Percentiles rank a stretch among this genome's conserved stretches.
Evolutionary conservation across 2,888 invertebrate genomes (phyloP).

Genomic region (Anarsia innoxiella): DNA sequence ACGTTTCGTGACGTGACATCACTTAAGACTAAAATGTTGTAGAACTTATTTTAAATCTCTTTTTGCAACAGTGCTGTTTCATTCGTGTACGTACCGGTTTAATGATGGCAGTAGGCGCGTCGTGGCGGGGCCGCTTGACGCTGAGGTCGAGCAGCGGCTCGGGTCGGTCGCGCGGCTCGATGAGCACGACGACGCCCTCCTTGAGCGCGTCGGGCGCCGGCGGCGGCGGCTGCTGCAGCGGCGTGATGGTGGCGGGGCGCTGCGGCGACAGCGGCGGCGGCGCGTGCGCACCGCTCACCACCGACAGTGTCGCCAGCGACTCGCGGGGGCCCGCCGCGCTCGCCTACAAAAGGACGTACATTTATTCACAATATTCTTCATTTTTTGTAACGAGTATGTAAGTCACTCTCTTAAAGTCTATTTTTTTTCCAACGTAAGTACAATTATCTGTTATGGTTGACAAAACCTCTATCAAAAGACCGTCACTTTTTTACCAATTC

Average conservation of each 20-base stretch:
- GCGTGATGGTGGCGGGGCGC: constrained; percentile 75
- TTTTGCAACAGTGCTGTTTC: too few species aligned
- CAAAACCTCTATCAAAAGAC: too few species aligned
- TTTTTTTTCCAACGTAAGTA: too few species aligned
- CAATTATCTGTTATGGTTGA: too few species aligned
- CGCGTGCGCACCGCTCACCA: constrained; percentile 72
- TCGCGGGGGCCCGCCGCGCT: constrained; percentile 50
- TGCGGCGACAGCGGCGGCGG: constrained; percentile 46
- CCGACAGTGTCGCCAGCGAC: constrained; percentile 80
- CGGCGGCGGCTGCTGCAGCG: constrained; percentile 47
- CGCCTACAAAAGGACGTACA: too few species aligned
- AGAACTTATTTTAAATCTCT: too few species aligned
- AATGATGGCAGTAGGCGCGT: constrained; percentile 31
- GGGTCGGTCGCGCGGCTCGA: constrained; percentile 37
- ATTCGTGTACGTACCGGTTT: constrained; percentile 44
- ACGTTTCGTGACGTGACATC: too few species aligned
- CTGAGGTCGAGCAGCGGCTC: constrained; percentile 40
- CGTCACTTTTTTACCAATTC: too few species aligned
- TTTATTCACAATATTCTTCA: too few species aligned
- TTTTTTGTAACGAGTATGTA: too few species aligned
- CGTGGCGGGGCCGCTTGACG: constrained; percentile 30
- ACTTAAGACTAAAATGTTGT: too few species aligned
- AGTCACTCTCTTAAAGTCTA: too few species aligned
- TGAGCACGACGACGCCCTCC: constrained; percentile 78
- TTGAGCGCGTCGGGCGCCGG: constrained; percentile 52